phyloP scores from a whole-genome alignment of 2,888 invertebrate species.

The Eupelmus urozonus region DNA sequence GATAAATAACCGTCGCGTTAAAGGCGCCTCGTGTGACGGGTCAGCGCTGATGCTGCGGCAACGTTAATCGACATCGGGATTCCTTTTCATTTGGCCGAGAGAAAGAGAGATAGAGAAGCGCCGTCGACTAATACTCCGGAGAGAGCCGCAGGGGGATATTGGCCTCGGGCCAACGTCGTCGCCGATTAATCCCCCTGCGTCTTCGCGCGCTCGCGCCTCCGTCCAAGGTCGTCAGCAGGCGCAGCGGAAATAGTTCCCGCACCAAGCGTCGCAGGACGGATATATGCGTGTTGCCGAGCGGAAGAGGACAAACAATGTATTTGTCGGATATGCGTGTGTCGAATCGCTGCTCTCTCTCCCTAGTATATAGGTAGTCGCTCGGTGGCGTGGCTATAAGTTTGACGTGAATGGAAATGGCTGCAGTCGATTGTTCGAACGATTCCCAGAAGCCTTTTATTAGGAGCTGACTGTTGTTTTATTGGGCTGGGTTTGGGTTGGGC shows the following conservation, averaged over 20 bases:
- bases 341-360: too few relatives aligned
- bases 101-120: not conserved
- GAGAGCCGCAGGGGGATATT: not conserved
- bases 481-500: not conserved
- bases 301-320: too few relatives aligned
- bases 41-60: not conserved
- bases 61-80: slow-evolving; percentile 49
- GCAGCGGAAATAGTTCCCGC: slow-evolving; percentile 33
- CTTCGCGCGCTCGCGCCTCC: not conserved
- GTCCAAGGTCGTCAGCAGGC: slow-evolving; percentile 28
- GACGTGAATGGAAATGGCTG: slow-evolving; percentile 24
- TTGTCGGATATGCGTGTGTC: too few relatives aligned
- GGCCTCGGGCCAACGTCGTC: slow-evolving; percentile 47
- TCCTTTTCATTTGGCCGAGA: slow-evolving; percentile 44
- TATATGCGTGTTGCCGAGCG: not conserved
- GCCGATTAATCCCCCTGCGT: slow-evolving; percentile 48
- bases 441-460: slow-evolving; percentile 10
- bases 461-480: not conserved
- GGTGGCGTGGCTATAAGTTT: too few relatives aligned
- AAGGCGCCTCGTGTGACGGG: not conserved
- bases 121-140: slow-evolving; percentile 22
- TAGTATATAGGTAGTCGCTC: too few relatives aligned
- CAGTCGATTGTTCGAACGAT: slow-evolving; percentile 18
- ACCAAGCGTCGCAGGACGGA: not conserved
- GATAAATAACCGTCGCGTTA: slow-evolving; percentile 38